These are phyloP conservation scores for Sminthurinus signatus DNA, from an alignment of 1,140 invertebrate genomes.

Conservation along the genomic window DNA sequence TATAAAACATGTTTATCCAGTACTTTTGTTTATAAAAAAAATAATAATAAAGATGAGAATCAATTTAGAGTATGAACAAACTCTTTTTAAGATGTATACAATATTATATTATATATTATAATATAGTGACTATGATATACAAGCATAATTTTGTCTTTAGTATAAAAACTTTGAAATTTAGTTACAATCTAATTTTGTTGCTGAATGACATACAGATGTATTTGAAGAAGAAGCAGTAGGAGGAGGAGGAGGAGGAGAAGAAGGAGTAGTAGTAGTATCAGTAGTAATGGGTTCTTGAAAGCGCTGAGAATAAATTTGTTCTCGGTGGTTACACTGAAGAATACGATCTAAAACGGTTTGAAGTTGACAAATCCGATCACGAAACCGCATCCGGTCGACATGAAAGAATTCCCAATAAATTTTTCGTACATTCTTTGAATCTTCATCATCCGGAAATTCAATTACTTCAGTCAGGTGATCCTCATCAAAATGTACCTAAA, in stretches of 20 bases:
- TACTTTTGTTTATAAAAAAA: no score
- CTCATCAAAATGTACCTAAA: conserved; percentile 39
- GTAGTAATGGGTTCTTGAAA: conserved; percentile 8
- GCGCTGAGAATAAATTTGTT: conserved; percentile 24
- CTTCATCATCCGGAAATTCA: conserved; percentile 35
- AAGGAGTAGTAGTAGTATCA: not conserved
- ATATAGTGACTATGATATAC: no score
- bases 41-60: no score
- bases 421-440: conserved; percentile 27
- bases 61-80: no score
- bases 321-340: conserved; percentile 28
- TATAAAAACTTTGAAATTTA: no score
- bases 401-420: conserved; percentile 41
- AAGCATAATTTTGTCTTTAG: no score
- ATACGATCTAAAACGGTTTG: conserved; percentile 25
- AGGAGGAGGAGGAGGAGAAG: not conserved
- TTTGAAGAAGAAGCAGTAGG: not conserved
- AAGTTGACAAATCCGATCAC: conserved; percentile 32
- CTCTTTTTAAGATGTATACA: no score
- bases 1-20: no score
- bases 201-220: no score
- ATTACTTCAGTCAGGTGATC: conserved; percentile 26
- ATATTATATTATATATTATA: no score
- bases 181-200: no score
- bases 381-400: conserved; percentile 34